Conservation (phyloP, 2,797 vertebrate species). For the Sciurus carolinensis region DNA sequence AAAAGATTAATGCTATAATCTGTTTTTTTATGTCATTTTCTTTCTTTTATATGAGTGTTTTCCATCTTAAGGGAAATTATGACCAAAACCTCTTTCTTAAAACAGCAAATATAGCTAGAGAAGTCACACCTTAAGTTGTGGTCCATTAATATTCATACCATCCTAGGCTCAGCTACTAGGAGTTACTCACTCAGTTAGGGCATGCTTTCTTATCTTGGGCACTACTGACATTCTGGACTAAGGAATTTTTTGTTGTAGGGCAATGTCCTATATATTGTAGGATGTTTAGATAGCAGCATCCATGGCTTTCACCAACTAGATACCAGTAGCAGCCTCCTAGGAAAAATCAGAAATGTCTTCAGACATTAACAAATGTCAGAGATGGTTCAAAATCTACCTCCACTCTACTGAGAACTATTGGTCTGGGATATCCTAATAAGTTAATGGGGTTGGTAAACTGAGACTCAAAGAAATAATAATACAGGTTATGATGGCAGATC, state of each 20-base stretch:
- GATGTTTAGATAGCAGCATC: not conserved
- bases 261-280: not conserved
- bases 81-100: not conserved
- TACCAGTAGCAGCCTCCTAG: not conserved
- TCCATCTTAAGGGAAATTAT: not conserved
- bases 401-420: not conserved
- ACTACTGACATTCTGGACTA: not conserved
- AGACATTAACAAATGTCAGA: not conserved
- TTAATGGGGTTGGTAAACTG: not conserved
- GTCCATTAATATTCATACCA: not conserved
- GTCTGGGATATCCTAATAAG: not conserved
- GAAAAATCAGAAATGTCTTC: not conserved
- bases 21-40: not conserved
- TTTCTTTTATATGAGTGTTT: constrained; percentile 13
- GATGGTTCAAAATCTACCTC: not conserved
- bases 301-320: not conserved
- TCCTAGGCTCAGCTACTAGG: not conserved
- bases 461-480: constrained; percentile 60
- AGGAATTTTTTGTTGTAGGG: not conserved
- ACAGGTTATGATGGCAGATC: not conserved
- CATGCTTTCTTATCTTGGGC: constrained; percentile 11
- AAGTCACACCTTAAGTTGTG: not conserved
- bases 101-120: not conserved
- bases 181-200: not conserved
- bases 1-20: not conserved